Conservation (phyloP, 2,888 invertebrate species). For the Cheilosia soror region DNA sequence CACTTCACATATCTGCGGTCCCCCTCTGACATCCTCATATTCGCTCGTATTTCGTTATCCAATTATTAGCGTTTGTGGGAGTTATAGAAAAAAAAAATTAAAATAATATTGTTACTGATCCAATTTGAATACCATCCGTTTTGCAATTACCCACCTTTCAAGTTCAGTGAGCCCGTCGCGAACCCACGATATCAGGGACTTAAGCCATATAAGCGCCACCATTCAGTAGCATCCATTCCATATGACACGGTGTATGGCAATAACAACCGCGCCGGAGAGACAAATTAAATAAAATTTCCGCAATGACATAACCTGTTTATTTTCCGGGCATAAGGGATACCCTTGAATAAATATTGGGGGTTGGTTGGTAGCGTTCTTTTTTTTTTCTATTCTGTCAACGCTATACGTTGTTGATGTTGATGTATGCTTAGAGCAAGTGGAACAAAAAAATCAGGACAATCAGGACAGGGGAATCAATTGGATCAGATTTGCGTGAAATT, state of each 20-base stretch:
- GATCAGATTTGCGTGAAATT: constrained; percentile 73
- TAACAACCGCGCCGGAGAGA: constrained; percentile 71
- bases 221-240: constrained; percentile 53
- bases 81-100: constrained; percentile 34
- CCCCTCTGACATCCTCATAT: constrained; percentile 10
- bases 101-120: constrained; percentile 71
- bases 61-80: constrained; percentile 73
- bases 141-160: constrained; percentile 84
- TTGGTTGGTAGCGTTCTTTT: constrained; percentile 34
- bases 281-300: constrained; percentile 83
- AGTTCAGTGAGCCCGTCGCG: constrained; percentile 80
- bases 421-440: constrained; percentile 38
- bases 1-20: neutral
- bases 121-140: constrained; percentile 75
- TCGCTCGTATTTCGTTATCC: constrained; percentile 77
- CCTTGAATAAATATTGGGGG: constrained; percentile 65
- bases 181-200: constrained; percentile 37
- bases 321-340: constrained; percentile 68
- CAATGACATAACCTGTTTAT: constrained; percentile 81
- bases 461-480: constrained; percentile 59
- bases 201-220: constrained; percentile 45
- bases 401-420: constrained; percentile 69
- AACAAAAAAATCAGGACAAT: constrained; percentile 34
- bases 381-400: constrained; percentile 40
- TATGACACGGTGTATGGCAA: constrained; percentile 60